These are phyloP conservation scores for Chelmon rostratus DNA, from an alignment of 2,797 vertebrate species.

Conservation along the genomic window DNA sequence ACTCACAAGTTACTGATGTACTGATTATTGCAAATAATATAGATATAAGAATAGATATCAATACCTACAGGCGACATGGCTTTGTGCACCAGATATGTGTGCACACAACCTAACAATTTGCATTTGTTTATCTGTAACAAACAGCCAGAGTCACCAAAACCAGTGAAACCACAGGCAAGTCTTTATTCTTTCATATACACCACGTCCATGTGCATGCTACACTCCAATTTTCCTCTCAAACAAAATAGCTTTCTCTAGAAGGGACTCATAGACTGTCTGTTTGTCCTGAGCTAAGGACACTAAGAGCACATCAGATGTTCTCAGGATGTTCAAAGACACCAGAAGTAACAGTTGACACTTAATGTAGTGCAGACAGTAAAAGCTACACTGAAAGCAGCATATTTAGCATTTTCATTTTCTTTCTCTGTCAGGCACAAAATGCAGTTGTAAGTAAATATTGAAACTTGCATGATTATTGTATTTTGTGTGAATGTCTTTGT, in stretches of 20 bases:
- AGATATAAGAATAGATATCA: background rate
- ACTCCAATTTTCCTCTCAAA: slow-evolving; percentile 53
- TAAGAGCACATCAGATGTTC: background rate
- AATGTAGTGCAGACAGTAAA: background rate
- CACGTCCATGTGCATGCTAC: slow-evolving; percentile 71
- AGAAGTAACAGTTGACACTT: background rate
- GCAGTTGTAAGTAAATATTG: slow-evolving; percentile 75
- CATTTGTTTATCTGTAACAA: slow-evolving; percentile 92
- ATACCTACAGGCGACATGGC: slow-evolving; percentile 26
- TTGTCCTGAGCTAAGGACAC: slow-evolving; percentile 4
- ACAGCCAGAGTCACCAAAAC: slow-evolving; percentile 98
- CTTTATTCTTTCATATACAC: slow-evolving; percentile 62
- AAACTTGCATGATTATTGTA: slow-evolving; percentile 54
- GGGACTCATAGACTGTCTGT: slow-evolving; percentile 16
- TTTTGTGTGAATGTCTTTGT: slow-evolving; percentile 36
- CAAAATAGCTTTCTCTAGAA: background rate
- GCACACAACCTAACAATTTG: slow-evolving; percentile 87
- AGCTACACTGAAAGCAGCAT: slow-evolving; percentile 20
- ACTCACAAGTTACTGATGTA: background rate
- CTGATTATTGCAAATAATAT: background rate
- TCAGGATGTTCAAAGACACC: background rate
- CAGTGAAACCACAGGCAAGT: slow-evolving; percentile 98
- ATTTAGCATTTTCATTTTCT: slow-evolving; percentile 64
- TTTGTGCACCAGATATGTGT: slow-evolving; percentile 54
- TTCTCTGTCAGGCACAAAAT: slow-evolving; percentile 73